Conservation (phyloP, 2,888 invertebrate species). For the Macropis europaea region DNA sequence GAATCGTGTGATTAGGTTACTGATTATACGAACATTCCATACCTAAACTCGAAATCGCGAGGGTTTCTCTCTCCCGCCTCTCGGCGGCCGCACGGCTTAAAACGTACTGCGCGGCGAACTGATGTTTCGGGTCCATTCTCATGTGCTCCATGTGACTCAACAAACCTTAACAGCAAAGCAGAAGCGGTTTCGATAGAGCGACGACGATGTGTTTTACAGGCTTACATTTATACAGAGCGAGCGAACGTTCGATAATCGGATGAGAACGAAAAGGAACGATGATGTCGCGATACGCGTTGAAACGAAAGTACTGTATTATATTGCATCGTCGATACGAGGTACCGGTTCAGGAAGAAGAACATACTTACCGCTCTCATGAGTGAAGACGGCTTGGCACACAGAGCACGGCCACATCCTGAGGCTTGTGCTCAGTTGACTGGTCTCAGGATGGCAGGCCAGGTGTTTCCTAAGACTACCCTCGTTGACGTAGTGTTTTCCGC, state of each 20-base stretch:
- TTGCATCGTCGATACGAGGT: background rate
- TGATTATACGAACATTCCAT: constrained; percentile 26
- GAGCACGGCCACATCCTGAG: constrained; percentile 98
- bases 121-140: constrained; percentile 98
- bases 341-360: background rate
- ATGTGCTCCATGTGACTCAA: constrained; percentile 97
- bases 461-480: constrained; percentile 96
- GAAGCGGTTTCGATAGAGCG: constrained; percentile 34
- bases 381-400: constrained; percentile 96
- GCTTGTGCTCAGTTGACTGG: constrained; percentile 91
- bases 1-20: background rate
- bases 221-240: background rate
- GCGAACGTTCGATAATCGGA: no score
- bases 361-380: constrained; percentile 93
- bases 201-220: background rate
- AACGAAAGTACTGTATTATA: constrained; percentile 1
- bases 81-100: constrained; percentile 94
- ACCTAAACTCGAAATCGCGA: constrained; percentile 81
- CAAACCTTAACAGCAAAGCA: constrained; percentile 84
- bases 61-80: constrained; percentile 90
- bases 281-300: background rate
- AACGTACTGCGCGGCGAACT: constrained; percentile 96
- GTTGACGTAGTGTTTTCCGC: constrained; percentile 97
- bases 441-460: constrained; percentile 95
- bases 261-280: background rate